Evolutionary conservation across 2,888 invertebrate species (phyloP), one percentile per base, ranked within the genome.

Genomic region (Lapara coniferarum): DNA sequence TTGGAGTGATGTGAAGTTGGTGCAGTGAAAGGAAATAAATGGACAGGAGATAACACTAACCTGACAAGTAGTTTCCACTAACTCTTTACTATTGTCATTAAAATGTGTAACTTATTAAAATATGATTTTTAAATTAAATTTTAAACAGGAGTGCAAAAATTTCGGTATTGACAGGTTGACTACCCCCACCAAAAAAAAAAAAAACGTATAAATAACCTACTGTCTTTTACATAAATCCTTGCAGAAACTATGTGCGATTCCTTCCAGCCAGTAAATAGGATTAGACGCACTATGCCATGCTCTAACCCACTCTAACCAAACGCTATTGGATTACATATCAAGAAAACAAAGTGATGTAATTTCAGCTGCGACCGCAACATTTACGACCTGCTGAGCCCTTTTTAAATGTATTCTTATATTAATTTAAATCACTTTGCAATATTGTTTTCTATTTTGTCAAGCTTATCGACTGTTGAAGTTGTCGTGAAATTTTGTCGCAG

Each of bases 341-440:
- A 84, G 81, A 85, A 85, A 87, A 88, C 88, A 89, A 87, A 83
- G 85, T 81, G 81, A 84, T 89, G 88, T 88, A 88, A 91, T 89
- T 88, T 85, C 85, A 90, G 85, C 78, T 78, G 78, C 72, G 76
- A 90, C 89, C 89, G 78, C 90, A 89, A 84, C 81, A 82, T 87
- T 87, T 82, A 87, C 87, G 84, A 88, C 85, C 85, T 89, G 87
- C 84, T 86, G 85, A 83, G 78, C 69, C 67, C 70, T 69, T 69
- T 52, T 58, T n/a, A 63, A 55, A 67, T 14, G 6, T 19, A 10
- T 12, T 19, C 10, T 55, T 19, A 16, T 55, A 55, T 10, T 19
- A 19, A 19, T 55, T 37, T 3, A 37, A 37, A 37, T 37, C 14
- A 16, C 53, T 55, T 10, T 55, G 10, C 19, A 10, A 16, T 19